A percentile compares a stretch with the other conserved stretches of the same genome.
Evolutionary conservation across 2,888 invertebrate species (phyloP).

Genomic region (Kuschelorhynchus macadamiae): DNA sequence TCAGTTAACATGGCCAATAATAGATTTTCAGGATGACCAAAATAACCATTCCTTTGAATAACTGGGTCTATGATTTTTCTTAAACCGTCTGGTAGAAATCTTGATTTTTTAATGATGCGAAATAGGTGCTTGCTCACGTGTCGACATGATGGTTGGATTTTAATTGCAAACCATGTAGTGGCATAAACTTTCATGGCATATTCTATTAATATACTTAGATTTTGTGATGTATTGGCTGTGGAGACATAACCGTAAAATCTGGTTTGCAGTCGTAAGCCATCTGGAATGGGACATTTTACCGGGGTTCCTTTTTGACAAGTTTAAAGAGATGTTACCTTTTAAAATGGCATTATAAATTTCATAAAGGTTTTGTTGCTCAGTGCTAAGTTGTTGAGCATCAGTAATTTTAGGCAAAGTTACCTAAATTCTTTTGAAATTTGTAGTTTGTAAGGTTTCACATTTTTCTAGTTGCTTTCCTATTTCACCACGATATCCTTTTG

Average conservation of each 20-base stretch:
- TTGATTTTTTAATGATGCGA: constrained; percentile 37
- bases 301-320: constrained; percentile 5
- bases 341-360: not conserved
- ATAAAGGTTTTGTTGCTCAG: constrained; percentile 9
- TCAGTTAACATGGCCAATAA: constrained; percentile 51
- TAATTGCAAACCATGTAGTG: constrained; percentile 54
- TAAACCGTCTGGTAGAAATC: constrained; percentile 13
- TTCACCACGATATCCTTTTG: constrained; percentile 33
- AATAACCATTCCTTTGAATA: constrained; percentile 53
- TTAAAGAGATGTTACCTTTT: too few relatives aligned
- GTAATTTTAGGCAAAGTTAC: constrained; percentile 27
- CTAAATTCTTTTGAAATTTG: constrained; percentile 5
- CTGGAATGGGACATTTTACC: constrained; percentile 18
- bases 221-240: not conserved
- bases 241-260: not conserved
- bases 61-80: constrained; percentile 42
- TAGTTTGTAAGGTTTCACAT: constrained; percentile 25
- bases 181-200: constrained; percentile 48
- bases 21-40: constrained; percentile 54
- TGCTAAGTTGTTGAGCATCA: constrained; percentile 24
- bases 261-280: not conserved
- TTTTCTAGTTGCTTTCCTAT: constrained; percentile 32
- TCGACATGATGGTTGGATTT: constrained; percentile 53
- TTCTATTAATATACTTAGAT: too few relatives aligned
- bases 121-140: constrained; percentile 54